Base-by-base conservation (phyloP, 1,140 invertebrate genomes). In the Meloidogyne chitwoodi region DNA sequence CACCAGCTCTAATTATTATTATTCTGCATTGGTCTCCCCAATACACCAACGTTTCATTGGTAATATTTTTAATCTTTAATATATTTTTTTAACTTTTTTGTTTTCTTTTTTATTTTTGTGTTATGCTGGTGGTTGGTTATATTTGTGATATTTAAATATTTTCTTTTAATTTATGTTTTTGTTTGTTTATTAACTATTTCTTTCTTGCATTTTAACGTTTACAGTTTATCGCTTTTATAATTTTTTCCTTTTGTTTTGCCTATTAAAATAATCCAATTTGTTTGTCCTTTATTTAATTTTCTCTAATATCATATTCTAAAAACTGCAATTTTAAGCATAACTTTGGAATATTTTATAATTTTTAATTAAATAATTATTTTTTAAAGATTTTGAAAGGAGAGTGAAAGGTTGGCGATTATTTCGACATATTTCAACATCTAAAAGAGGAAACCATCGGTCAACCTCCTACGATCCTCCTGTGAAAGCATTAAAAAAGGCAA, bases 21-120 rank as follows among this genome's bases (percentile, higher is more conserved):
- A 14, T 48, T 0, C 44, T 12, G 14, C 38, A 24, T 31, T 73
- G 14, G 56, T 73, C 0, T 73, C 70, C 6, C 70, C 70, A 73
- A 61, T 73, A 26, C 70, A 73, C 29, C 70, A 73, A 64, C 70
- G 70, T 29, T 73, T 73, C 38, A 73, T 73, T 34, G 70, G 70
- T 73, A 22, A 19, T 70, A 62, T 31, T 70, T 41, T 11, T 6
- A 14, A 14, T 44, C 4, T 26, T 68, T 19, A 22, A 27, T 5
- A 63, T 6, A 34, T 19, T 34, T 34, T 34, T 19, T 16, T 11
- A 24, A 19, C 16, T n/a, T 22, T 8, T 38, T 10, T 10, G 0
- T 68, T 29, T 68, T 34, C 16, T 41, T 0, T 41, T 68, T 26
- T 22, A 24, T 41, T 31, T 22, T 19, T 24, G 8, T 16, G 41